phyloP scores from a whole-genome alignment of 2,797 vertebrate genomes.

The Manis javanica region DNA sequence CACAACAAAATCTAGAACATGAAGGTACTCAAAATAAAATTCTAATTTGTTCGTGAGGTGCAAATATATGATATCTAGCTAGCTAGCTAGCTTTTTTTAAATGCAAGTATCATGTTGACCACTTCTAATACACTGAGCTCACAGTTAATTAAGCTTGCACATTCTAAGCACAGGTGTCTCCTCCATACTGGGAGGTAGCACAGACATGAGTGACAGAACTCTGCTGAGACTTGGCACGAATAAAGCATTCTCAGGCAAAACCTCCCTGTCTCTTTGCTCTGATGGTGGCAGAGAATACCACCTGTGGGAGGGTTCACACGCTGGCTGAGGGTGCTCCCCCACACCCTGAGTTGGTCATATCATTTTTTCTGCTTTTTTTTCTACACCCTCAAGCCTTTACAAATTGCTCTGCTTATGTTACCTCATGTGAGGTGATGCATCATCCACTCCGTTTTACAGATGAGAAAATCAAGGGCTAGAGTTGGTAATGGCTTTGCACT shows the following conservation, averaged over 20 bases:
- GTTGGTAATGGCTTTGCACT: neutral
- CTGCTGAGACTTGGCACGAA: neutral
- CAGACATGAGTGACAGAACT: neutral
- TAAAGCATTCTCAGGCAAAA: neutral
- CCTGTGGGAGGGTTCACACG: neutral
- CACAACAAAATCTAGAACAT: neutral
- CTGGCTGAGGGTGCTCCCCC: neutral
- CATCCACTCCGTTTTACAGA: neutral
- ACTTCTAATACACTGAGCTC: neutral
- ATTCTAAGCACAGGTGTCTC: neutral
- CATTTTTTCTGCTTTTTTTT: neutral
- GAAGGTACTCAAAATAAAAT: neutral
- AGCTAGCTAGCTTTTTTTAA: neutral
- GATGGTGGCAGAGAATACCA: too few relatives aligned
- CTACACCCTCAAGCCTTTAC: neutral
- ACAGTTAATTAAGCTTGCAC: neutral
- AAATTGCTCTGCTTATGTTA: neutral
- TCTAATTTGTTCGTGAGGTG: neutral
- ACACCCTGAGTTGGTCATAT: neutral
- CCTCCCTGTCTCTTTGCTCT: neutral
- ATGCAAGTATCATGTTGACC: neutral
- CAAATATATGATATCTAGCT: neutral
- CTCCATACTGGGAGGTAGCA: slow-evolving; percentile 1
- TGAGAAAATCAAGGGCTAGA: neutral
- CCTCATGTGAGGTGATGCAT: neutral